Evolutionary conservation across 1,140 invertebrate genomes (phyloP).

Genomic region (Caenorhabditis briggsae): DNA sequence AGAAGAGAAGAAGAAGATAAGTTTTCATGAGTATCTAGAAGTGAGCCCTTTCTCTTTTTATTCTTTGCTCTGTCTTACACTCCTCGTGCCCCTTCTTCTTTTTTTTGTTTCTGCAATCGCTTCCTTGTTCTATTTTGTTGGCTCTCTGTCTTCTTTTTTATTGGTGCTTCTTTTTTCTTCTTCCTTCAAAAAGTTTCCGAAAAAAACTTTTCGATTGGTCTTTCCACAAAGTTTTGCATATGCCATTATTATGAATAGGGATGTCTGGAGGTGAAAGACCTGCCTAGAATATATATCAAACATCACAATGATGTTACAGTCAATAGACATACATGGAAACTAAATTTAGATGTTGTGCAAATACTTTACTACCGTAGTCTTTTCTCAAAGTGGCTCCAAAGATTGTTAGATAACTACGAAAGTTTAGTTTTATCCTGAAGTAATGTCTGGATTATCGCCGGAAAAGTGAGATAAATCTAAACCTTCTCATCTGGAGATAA

Average conservation of each 20-base stretch:
- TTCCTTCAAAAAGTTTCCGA: neutral
- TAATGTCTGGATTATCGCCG: neutral
- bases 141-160: conserved; percentile 22
- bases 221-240: neutral
- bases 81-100: neutral
- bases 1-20: neutral
- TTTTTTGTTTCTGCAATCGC: conserved; percentile 10
- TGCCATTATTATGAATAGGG: neutral
- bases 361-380: no score
- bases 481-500: neutral
- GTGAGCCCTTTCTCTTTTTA: neutral
- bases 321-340: no score
- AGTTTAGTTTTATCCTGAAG: neutral
- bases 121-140: conserved; percentile 33
- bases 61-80: conserved; percentile 46
- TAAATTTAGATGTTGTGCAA: no score
- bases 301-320: neutral
- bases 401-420: no score
- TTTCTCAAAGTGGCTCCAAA: no score
- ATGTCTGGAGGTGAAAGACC: neutral
- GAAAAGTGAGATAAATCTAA: neutral
- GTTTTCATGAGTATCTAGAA: neutral
- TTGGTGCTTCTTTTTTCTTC: conserved; percentile 22
- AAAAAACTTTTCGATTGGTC: neutral
- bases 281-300: neutral